A percentile compares a stretch with the other conserved stretches of the same genome.
Conservation (phyloP, 2,113 vertebrate species). For the Callaeas wilsoni region DNA sequence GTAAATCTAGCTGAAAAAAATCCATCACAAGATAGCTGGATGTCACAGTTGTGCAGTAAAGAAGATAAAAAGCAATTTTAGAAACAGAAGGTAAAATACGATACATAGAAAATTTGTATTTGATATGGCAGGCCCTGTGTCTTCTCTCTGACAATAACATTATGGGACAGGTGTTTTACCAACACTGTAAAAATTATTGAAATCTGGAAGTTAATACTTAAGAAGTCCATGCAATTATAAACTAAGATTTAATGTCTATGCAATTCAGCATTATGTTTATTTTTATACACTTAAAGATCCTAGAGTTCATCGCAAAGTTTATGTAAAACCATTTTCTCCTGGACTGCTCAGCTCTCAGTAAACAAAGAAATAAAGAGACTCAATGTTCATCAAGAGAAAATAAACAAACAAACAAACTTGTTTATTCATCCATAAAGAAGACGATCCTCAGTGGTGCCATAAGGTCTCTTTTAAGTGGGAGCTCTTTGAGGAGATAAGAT, state of each 20-base stretch:
- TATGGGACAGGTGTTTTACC: background rate
- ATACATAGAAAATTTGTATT: background rate
- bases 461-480: background rate
- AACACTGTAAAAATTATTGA: background rate
- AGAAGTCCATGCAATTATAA: background rate
- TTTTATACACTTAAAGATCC: background rate
- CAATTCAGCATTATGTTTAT: background rate
- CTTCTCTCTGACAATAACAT: background rate
- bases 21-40: background rate
- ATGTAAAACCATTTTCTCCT: background rate
- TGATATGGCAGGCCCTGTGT: background rate
- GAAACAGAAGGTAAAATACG: background rate
- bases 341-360: background rate
- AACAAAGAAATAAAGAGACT: background rate
- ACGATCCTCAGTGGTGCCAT: background rate
- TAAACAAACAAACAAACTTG: fast-evolving
- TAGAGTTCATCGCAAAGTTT: background rate
- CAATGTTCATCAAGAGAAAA: background rate
- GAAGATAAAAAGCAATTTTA: background rate
- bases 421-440: background rate
- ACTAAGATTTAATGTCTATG: background rate
- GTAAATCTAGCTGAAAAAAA: background rate
- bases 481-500: background rate
- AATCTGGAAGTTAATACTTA: background rate
- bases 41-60: background rate